A percentile compares a stretch with the other conserved stretches of the same genome.
Evolutionary conservation across 2,113 vertebrate genomes (phyloP).

Genomic region (Channa argus): DNA sequence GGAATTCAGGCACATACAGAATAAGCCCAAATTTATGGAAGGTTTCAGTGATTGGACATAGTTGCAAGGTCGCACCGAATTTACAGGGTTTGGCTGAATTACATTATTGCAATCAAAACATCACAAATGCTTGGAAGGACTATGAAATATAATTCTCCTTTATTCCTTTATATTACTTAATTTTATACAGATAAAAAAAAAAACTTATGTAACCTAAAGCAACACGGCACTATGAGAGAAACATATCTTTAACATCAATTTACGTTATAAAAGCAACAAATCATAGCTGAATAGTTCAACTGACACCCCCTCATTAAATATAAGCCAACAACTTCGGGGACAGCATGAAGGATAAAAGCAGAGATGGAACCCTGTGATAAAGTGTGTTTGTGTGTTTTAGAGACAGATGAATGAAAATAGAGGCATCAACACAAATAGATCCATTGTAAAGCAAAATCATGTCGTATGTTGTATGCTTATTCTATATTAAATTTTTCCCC

Average conservation of each 20-base stretch:
- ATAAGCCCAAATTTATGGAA: too few species aligned
- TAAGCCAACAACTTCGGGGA: constrained; percentile 43
- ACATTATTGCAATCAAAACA: too few species aligned
- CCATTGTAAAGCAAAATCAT: constrained; percentile 11
- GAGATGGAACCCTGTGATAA: constrained; percentile 68
- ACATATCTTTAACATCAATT: constrained; percentile 51
- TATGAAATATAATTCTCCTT: too few species aligned
- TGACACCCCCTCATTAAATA: constrained; percentile 57
- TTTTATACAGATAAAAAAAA: too few species aligned
- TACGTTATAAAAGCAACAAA: constrained; percentile 65
- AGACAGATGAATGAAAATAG: constrained; percentile 11
- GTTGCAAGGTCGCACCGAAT: too few species aligned
- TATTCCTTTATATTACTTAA: too few species aligned
- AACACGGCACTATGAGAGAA: neutral
- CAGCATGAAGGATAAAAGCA: constrained; percentile 46
- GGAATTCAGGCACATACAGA: too few species aligned
- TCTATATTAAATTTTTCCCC: constrained; percentile 1
- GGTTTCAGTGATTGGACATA: too few species aligned
- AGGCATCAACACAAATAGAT: constrained; percentile 19
- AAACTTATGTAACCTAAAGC: too few species aligned
- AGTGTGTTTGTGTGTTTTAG: constrained; percentile 19
- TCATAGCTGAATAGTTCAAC: constrained; percentile 67
- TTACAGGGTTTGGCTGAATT: too few species aligned
- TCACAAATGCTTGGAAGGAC: too few species aligned
- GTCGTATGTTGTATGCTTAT: constrained; percentile 10